Evolutionary conservation across 1,140 invertebrate genomes (phyloP).

Genomic region (Platyscapa corneri): DNA sequence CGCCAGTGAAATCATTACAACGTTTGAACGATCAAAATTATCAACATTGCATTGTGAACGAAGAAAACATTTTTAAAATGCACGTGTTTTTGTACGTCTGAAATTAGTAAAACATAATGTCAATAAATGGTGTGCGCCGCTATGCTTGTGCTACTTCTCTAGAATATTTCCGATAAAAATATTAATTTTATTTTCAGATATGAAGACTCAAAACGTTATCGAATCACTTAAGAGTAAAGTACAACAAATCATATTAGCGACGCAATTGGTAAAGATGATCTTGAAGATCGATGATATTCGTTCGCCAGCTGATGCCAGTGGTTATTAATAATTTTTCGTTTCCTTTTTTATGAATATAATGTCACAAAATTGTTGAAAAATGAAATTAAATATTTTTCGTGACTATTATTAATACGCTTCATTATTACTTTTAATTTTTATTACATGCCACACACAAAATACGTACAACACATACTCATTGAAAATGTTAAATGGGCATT

Average conservation of each 20-base stretch:
- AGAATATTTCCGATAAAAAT: not conserved
- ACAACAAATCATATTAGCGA: constrained; percentile 97
- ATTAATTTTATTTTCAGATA: constrained; percentile 82
- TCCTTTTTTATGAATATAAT: constrained; percentile 25
- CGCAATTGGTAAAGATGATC: constrained; percentile 99
- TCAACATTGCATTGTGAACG: no score
- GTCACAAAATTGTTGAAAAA: constrained; percentile 37
- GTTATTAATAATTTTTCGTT: constrained; percentile 53
- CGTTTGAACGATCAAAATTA: no score
- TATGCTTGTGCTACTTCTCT: no score
- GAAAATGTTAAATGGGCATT: not conserved
- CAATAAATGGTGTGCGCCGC: no score
- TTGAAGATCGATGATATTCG: constrained; percentile 99
- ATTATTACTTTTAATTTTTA: constrained; percentile 54
- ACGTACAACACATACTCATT: not conserved
- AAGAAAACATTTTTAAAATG: no score
- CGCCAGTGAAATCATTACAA: no score
- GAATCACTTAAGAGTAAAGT: constrained; percentile 98
- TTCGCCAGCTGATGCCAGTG: constrained; percentile 78
- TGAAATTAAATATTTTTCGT: constrained; percentile 38
- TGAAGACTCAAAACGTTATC: constrained; percentile 96
- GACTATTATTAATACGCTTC: constrained; percentile 43
- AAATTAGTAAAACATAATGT: no score
- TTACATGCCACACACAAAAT: constrained; percentile 15
- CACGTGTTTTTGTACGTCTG: no score